phyloP scores from a whole-genome alignment of 2,888 invertebrate genomes.

The Polyommatus icarus region DNA sequence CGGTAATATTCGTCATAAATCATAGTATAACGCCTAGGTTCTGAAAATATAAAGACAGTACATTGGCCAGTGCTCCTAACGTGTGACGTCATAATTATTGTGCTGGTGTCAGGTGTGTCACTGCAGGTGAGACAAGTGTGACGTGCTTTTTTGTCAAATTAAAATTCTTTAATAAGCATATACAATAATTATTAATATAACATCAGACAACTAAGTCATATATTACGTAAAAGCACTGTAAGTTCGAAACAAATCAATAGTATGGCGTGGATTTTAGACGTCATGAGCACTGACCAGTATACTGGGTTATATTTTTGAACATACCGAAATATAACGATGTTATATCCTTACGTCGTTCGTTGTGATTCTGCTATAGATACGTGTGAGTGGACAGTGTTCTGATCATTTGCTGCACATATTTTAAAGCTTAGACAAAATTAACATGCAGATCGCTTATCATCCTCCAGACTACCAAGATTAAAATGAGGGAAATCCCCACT shows the following conservation, averaged over 20 bases:
- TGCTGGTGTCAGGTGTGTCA: not conserved
- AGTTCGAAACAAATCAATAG: too few relatives aligned
- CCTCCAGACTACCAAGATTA: constrained; percentile 66
- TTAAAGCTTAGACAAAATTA: constrained; percentile 59
- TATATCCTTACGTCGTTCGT: not conserved
- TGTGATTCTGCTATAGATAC: not conserved
- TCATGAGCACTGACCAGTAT: not conserved
- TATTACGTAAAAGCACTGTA: not conserved
- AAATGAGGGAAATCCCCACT: constrained; percentile 70
- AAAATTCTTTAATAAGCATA: too few relatives aligned
- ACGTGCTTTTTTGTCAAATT: not conserved
- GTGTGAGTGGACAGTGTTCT: not conserved
- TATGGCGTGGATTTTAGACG: not conserved
- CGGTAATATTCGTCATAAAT: not conserved
- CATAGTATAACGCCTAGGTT: too few relatives aligned
- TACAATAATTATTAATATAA: too few relatives aligned
- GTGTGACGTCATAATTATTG: not conserved
- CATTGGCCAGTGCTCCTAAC: not conserved
- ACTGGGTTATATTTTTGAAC: not conserved
- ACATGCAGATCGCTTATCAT: constrained; percentile 69
- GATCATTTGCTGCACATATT: not conserved
- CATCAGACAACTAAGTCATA: not conserved
- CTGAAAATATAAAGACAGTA: not conserved
- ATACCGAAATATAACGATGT: not conserved
- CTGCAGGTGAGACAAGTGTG: not conserved